Evolutionary conservation across 1,140 invertebrate species (phyloP), one percentile per base, ranked within the genome.

Genomic region (Saxidomus purpurata): DNA sequence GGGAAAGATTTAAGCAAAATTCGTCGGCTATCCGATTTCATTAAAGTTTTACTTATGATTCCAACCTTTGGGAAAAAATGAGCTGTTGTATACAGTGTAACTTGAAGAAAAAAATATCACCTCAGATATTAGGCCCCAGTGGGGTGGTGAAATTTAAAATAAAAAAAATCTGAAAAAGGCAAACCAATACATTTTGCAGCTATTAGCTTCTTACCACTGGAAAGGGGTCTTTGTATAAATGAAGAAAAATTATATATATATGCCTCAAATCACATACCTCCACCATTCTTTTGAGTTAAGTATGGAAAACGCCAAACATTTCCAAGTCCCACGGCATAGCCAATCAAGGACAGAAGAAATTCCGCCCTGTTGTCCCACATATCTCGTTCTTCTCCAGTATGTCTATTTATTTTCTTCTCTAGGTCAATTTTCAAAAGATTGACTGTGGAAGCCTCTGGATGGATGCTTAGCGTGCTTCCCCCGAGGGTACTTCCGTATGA

Each of bases 221-320:
- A n/a, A n/a, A n/a, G n/a, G n/a, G n/a, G n/a, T n/a, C n/a, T n/a
- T n/a, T n/a, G n/a, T n/a, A n/a, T n/a, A n/a, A n/a, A n/a, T n/a
- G n/a, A n/a, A n/a, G n/a, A 11, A 52, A 52, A 52, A 52, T 52
- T n/a, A 63, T 17, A 63, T 13, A 63, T 17, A 77, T 15, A 43
- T 77, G 6, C 19, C 15, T 4, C 36, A 6, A 36, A n/a, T n/a
- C n/a, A 71, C 92, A 84, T 91, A 96, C 98, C 98, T 96, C 98
- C 98, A 69, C 98, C 98, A 96, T 99, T 99, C 95, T 98, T 98
- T 96, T 99, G 98, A 94, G 98, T 98, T 67, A 99, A 96, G 94
- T 98, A 99, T 15, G 98, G 98, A 96, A 99, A 99, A 93, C 98
- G 97, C 98, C 98, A 99, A 77, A 99, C 98, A 94, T 98, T 98